Conservation (phyloP, 2,797 vertebrate species). For the Siniperca obscura region DNA sequence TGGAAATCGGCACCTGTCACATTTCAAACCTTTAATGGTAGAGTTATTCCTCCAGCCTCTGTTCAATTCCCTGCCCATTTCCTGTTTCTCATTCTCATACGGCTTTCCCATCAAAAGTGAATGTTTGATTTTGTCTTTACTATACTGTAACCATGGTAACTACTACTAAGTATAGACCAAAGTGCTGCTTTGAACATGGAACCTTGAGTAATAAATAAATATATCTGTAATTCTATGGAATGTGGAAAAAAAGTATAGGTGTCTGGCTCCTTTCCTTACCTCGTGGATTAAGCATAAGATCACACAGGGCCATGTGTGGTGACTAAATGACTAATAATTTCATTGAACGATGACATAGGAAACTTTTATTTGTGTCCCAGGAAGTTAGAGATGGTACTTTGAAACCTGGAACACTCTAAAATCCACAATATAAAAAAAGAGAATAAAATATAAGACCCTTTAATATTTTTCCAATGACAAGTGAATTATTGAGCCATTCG, state of each 20-base stretch:
- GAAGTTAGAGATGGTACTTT: no score
- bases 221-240: neutral
- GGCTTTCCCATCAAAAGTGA: neutral
- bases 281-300: neutral
- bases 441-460: neutral
- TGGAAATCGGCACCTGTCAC: no score
- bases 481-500: neutral
- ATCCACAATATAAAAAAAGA: neutral
- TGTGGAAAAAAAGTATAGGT: neutral
- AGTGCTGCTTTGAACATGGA: constrained; percentile 11
- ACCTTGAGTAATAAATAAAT: constrained; percentile 15
- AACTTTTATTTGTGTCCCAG: neutral
- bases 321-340: neutral
- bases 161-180: neutral
- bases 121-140: neutral
- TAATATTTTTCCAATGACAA: neutral
- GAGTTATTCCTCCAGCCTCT: neutral
- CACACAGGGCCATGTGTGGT: neutral
- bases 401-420: no score
- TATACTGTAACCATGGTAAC: constrained; percentile 21
- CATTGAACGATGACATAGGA: neutral
- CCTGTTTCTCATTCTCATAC: neutral
- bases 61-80: neutral
- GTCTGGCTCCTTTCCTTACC: neutral
- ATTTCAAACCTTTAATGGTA: neutral